Conservation (phyloP, 1,140 invertebrate genomes). For the Danaus melanippus region DNA sequence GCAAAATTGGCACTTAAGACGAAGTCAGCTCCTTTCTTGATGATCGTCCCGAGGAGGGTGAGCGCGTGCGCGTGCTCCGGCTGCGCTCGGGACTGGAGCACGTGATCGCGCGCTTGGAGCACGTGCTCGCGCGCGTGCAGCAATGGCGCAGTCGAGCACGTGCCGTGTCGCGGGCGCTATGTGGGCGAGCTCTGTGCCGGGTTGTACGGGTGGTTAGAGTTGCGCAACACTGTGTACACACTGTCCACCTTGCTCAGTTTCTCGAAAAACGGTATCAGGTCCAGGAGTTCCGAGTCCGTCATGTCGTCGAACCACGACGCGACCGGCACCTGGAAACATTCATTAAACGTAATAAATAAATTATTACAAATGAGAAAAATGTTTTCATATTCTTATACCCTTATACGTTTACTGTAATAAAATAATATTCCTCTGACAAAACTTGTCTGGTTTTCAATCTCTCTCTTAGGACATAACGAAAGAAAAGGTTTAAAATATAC, state of each 20-base stretch:
- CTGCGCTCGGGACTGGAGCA: conserved; percentile 1
- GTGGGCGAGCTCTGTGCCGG: conserved; percentile 63
- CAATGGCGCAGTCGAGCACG: conserved; percentile 5
- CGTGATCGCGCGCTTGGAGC: conserved; percentile 5
- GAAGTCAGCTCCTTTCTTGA: conserved; percentile 56
- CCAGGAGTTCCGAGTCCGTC: conserved; percentile 93
- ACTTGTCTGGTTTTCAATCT: too few species aligned
- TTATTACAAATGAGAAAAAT: too few species aligned
- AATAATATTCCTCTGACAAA: too few species aligned
- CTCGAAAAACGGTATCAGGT: conserved; percentile 97
- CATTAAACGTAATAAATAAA: neutral
- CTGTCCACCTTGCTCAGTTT: conserved; percentile 94
- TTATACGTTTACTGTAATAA: too few species aligned
- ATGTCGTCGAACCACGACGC: conserved; percentile 98
- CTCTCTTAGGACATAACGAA: too few species aligned
- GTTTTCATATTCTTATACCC: too few species aligned
- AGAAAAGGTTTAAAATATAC: too few species aligned
- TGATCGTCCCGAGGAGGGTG: conserved; percentile 34
- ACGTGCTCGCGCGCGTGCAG: neutral
- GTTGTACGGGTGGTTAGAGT: conserved; percentile 89
- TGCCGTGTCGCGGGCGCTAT: conserved; percentile 31
- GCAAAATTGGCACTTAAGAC: conserved; percentile 73
- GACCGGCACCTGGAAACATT: conserved; percentile 87
- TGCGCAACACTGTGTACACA: conserved; percentile 92
- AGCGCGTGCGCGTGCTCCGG: conserved; percentile 12